phyloP scores from a whole-genome alignment of 2,797 vertebrate species.

The Crax fasciolata region DNA sequence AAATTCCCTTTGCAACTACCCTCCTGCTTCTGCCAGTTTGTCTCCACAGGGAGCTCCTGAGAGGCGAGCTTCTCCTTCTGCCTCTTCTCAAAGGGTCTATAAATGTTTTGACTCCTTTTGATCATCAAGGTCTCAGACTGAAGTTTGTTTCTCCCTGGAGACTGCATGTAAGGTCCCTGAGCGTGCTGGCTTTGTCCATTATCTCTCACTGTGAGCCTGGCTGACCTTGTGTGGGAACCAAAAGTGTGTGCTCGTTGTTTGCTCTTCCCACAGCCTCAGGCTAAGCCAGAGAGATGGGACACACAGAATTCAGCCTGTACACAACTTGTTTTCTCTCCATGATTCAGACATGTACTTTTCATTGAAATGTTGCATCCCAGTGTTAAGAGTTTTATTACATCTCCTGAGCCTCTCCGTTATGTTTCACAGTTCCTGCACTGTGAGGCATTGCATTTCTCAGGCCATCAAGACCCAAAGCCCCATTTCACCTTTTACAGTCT shows the following conservation, averaged over 20 bases:
- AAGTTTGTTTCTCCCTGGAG: conserved; percentile 50
- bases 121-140: conserved; percentile 35
- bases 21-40: background rate
- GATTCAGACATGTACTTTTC: background rate
- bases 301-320: background rate
- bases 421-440: background rate
- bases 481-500: background rate
- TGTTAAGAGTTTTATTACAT: background rate
- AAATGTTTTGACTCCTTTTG: conserved; percentile 14
- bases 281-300: conserved; percentile 11
- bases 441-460: rapidly evolving
- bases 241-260: conserved; percentile 11
- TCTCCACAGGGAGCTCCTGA: background rate
- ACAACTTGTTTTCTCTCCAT: background rate
- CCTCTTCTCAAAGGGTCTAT: background rate
- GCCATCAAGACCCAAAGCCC: background rate
- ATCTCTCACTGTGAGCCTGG: conserved; percentile 16
- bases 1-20: background rate
- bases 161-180: background rate
- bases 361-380: background rate
- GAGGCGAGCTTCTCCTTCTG: background rate
- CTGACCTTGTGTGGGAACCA: conserved; percentile 4
- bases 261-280: conserved; percentile 21
- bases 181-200: conserved; percentile 7
- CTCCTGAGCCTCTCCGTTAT: background rate